Evolutionary conservation across 2,797 vertebrate species (phyloP).

Genomic region (Neosilurus mollespiculum): DNA sequence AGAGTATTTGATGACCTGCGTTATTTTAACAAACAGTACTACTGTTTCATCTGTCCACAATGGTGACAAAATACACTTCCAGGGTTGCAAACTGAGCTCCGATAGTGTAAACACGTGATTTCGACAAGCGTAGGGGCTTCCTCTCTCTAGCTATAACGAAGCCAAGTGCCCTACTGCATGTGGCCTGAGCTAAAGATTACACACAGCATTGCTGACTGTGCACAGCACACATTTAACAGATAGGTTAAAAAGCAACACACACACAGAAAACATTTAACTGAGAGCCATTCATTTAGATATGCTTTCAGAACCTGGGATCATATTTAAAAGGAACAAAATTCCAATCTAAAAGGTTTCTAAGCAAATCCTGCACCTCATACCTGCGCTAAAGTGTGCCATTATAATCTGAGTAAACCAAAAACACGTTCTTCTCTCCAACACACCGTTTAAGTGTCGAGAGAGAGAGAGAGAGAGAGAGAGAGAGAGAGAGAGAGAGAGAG

Average conservation of each 20-base stretch:
- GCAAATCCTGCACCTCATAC: neutral
- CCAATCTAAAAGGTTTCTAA: neutral
- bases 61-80: no score
- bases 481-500: constrained; percentile 31
- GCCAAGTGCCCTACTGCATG: neutral
- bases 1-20: no score
- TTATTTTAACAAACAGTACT: no score
- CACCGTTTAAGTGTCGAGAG: constrained; percentile 17
- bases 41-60: no score
- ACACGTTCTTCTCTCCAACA: constrained; percentile 30
- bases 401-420: constrained; percentile 4
- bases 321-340: neutral
- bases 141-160: neutral
- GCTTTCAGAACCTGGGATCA: neutral
- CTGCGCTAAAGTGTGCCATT: neutral
- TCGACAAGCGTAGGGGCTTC: constrained; percentile 1
- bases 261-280: neutral
- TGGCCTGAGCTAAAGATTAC: constrained; percentile 41
- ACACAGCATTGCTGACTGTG: constrained; percentile 43
- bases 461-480: constrained; percentile 17
- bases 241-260: neutral
- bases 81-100: neutral
- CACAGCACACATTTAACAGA: constrained; percentile 38
- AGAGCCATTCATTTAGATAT: neutral
- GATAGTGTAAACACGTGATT: neutral